phyloP scores from a whole-genome alignment of 2,797 vertebrate species.

The Pygocentrus nattereri region DNA sequence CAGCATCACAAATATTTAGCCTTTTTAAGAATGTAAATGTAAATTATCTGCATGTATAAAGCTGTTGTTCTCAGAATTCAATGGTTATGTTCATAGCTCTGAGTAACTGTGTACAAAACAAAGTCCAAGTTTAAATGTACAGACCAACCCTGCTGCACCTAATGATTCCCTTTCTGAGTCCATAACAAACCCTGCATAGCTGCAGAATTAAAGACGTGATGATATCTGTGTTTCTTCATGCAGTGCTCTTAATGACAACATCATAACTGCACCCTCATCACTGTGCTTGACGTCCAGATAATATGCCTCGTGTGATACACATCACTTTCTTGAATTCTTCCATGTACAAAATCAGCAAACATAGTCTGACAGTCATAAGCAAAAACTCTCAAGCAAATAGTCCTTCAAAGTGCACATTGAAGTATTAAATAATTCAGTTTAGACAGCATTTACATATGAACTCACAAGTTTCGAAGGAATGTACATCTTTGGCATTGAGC shows the following conservation, averaged over 20 bases:
- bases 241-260: background rate
- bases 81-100: slow-evolving; percentile 14
- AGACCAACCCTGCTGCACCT: background rate
- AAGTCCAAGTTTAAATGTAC: slow-evolving; percentile 26
- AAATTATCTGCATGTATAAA: background rate
- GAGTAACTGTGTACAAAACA: background rate
- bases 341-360: background rate
- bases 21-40: background rate
- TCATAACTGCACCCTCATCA: background rate
- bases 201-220: slow-evolving; percentile 11
- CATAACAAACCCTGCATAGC: slow-evolving; percentile 33
- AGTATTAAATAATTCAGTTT: background rate
- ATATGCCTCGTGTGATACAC: background rate
- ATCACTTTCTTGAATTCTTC: background rate
- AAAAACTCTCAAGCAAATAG: background rate
- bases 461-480: background rate
- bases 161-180: slow-evolving; percentile 19
- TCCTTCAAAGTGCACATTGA: background rate
- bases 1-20: background rate
- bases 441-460: background rate
- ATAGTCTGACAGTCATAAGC: background rate
- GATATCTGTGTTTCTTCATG: background rate
- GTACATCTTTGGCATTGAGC: background rate
- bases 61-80: background rate
- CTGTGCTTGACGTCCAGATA: background rate